Evolutionary conservation across 2,113 vertebrate genomes (phyloP), one percentile per base, ranked within the genome.

Genomic region (Melanostigma gelatinosum): DNA sequence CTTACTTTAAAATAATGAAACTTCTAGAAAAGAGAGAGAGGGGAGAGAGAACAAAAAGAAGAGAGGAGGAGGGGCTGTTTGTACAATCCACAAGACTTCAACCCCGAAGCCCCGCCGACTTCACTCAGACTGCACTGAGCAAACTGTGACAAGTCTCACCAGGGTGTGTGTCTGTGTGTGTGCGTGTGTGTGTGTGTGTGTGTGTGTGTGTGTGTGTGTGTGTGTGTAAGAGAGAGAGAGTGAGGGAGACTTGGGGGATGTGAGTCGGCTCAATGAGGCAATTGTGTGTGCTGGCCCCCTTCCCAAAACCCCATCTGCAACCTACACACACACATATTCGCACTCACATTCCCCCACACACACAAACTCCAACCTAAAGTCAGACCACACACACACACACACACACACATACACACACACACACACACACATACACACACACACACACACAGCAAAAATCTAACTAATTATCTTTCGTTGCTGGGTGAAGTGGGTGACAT

Each of bases 81-180:
- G 29, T 62, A 57, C 77, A 73, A 74, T 77, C 71, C 50, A 77
- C n/a, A 79, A 66, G 34, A 83, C 18, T 79, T 78, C 71, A 67
- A 71, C 29, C 32, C 38, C 46, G 42, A 87, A 62, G 68, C 15
- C 6, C 36, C 8, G 67, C 75, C 44, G 11, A 74, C 77, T 80
- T 82, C 38, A 79, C 65, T 75, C 82, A 90, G 76, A 85, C 81
- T 76, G 66, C 42, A 77, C 67, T 72, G 48, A 91, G 72, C 78
- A 90, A 94, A 94, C 84, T 88, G 92, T 87, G 90, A 94, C 88
- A 93, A 91, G 84, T 94, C 86, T 87, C 90, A 89, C 87, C 73
- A 79, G 72, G 24, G 82, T 88, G 88, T 84, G 82, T 77, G 83
- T 63, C 29, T 52, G 69, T 40, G 50, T 29, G n/a, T 69, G 67